Conservation (phyloP, 2,113 vertebrate genomes). For the Oncorhynchus kisutch region DNA sequence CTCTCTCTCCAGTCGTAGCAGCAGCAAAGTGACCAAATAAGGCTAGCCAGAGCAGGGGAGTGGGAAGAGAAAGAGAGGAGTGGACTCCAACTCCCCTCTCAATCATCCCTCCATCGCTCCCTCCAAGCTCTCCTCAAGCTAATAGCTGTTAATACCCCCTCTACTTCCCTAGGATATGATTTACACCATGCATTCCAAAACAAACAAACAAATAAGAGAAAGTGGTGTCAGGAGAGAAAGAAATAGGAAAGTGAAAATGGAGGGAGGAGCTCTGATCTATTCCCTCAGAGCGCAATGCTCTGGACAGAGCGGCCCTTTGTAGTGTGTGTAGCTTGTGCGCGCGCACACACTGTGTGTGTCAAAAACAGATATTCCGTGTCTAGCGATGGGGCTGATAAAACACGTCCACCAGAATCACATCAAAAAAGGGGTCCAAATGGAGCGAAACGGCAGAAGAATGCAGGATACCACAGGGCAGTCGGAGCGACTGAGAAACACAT, state of each 20-base stretch:
- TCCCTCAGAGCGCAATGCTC: too few species aligned
- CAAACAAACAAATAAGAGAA: conserved; percentile 73
- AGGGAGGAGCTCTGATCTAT: conserved; percentile 2
- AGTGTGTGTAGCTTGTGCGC: neutral
- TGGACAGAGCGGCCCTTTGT: neutral
- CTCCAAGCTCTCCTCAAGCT: neutral
- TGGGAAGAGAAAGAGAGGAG: conserved; percentile 37
- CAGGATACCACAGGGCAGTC: neutral
- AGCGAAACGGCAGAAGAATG: conserved; percentile 23
- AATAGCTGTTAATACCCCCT: neutral
- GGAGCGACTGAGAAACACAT: too few species aligned
- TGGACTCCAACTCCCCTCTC: conserved; percentile 40
- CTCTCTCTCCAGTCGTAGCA: conserved; percentile 40
- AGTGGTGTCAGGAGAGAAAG: conserved; percentile 36
- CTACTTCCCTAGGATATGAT: conserved; percentile 8
- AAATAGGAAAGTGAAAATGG: conserved; percentile 32
- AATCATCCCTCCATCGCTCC: conserved; percentile 45
- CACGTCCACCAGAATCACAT: conserved; percentile 9
- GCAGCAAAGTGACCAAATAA: conserved; percentile 87
- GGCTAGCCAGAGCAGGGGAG: conserved; percentile 69
- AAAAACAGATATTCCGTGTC: conserved; percentile 16
- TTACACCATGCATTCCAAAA: conserved; percentile 23
- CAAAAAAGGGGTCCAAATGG: conserved; percentile 7
- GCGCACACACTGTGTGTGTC: neutral
- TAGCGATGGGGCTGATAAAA: conserved; percentile 34